These are phyloP conservation scores for Parus major DNA, from an alignment of 2,113 vertebrate genomes.

Conservation along the genomic window DNA sequence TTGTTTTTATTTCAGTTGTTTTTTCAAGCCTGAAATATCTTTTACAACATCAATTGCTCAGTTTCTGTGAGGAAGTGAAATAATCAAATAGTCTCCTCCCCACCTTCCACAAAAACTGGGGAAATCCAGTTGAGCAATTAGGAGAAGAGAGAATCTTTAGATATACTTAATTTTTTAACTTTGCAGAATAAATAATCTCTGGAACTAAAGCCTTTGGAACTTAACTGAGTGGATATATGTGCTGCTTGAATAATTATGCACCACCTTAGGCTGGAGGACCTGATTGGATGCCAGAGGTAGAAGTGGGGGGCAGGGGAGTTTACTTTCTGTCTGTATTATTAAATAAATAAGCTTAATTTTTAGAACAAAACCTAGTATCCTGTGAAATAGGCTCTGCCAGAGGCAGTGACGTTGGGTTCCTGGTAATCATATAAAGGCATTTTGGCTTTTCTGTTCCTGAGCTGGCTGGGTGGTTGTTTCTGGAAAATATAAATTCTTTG, in stretches of 20 bases:
- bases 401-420: accelerated
- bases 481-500: not conserved
- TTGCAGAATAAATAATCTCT: not conserved
- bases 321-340: not conserved
- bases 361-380: not conserved
- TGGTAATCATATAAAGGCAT: not conserved
- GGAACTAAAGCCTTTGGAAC: not conserved
- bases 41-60: not conserved
- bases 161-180: not conserved
- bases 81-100: not conserved
- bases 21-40: not conserved
- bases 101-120: not conserved
- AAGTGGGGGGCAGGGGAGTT: not conserved
- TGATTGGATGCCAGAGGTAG: not conserved
- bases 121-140: not conserved
- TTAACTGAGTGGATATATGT: not conserved
- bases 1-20: not conserved
- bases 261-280: not conserved
- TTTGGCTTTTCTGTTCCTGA: not conserved
- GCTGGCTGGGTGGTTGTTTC: not conserved
- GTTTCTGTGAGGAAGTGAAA: constrained; percentile 48
- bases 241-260: not conserved
- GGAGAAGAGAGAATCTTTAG: not conserved
- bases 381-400: not conserved
- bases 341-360: not conserved